Evolutionary conservation across 2,797 vertebrate genomes (phyloP), one percentile per base, ranked within the genome.

Genomic region (Fratercula arctica): DNA sequence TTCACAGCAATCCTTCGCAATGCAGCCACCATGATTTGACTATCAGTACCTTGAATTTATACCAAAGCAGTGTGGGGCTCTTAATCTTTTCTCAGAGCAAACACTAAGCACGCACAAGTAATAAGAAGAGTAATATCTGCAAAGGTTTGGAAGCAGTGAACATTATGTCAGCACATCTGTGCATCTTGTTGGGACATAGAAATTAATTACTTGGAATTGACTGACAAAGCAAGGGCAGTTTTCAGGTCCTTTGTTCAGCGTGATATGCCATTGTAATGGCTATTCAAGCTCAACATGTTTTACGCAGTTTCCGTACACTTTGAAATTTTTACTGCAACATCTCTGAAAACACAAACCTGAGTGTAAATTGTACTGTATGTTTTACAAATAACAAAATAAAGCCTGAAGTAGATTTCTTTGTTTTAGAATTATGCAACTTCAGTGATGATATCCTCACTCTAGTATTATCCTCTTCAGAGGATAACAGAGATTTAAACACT

Each of bases 171-270:
- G 94, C 93, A 97, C 69, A 96, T 93, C 54, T 93, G 72, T 76
- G 75, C 75, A 94, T 96, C 56, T 76, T 95, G 21, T 96, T 97
- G 96, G 87, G 90, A 82, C 74, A 88, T 37, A 95, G 66, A 96
- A 97, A 97, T 97, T 94, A 97, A 95, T 96, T 95, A 91, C 56
- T 46, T 96, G 64, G 85, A 90, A 96, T 89, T 84, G 92, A 96
- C 46, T 89, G 91, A 91, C 80, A 95, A 60, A 94, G 66, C 70
- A 95, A 93, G 87, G 57, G 53, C 68, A 94, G 73, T 69, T 96
- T 85, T 95, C 54, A 81, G 51, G 64, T 92, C 31, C 50, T 97
- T 93, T 95, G 76, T 92, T 83, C 90, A 92, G 48, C 39, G 2
- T 11, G 87, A 90, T 61, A 16, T 68, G 61, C 46, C 92, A 54